Evolutionary conservation across 2,113 vertebrate genomes (phyloP), one percentile per base, ranked within the genome.

Genomic region (Peromyscus californicus): DNA sequence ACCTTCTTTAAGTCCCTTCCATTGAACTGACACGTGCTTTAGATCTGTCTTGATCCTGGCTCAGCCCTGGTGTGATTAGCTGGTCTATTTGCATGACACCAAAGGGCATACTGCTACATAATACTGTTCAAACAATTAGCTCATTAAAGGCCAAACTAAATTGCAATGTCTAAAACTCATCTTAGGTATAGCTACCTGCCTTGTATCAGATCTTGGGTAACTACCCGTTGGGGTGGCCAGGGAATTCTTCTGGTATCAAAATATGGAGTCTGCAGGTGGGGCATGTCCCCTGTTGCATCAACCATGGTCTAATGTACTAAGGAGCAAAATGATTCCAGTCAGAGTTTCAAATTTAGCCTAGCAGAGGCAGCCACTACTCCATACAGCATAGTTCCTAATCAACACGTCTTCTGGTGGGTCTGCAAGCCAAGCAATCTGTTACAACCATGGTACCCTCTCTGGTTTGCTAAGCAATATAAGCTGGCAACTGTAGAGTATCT

Each of bases 241-340:
- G 95, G 95, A 98, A 97, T 83, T 98, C 97, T 96, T 98, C 97
- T 83, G 97, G 97, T n/a, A 98, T 94, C 78, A 98, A 96, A 93
- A 98, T 96, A 54, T 98, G 97, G 69, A 98, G 98, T 93, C 98
- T 98, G 95, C 98, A 98, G 91, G 97, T 98, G 80, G 98, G 98
- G 82, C 98, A 98, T 4, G 98, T 98, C 76, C 98, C 96, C 93
- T 98, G 97, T 87, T 98, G 97, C 72, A 96, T 96, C 97, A 98
- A 87, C 98, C 98, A 98, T 39, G 97, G 98, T 97, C 96, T 97
- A 96, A 98, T 98, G 79, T 97, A 98, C 98, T 98, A 89, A 48
- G 63, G 31, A 97, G 75, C 67, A 96, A 97, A 97, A 96, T 93
- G 63, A 96, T 78, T 76, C 69, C 51, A 21, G 61, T 96, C 65